Evolutionary conservation across 53 echinoderm and acorn worm species (phyloP).

Genomic region (Arbacia lixula): DNA sequence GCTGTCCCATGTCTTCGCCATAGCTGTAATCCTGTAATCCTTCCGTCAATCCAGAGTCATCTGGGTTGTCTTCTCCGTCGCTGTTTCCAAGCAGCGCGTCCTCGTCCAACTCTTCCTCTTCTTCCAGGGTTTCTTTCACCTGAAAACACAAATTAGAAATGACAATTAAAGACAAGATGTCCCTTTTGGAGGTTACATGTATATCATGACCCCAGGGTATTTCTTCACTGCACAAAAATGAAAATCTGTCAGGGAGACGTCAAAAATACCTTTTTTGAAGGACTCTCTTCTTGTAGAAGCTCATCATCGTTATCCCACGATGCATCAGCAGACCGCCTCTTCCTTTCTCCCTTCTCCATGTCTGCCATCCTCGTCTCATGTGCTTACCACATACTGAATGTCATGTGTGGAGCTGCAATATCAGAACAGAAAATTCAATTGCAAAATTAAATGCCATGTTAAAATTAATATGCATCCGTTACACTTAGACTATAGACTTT

Average conservation of each 20-base stretch:
- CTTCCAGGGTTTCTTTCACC: slow-evolving; percentile 27
- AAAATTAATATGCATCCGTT: too few relatives aligned
- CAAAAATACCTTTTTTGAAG: slow-evolving; percentile 50
- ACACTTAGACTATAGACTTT: too few relatives aligned
- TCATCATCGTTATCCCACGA: slow-evolving; percentile 43
- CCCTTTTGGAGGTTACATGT: too few relatives aligned
- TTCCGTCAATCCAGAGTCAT: slow-evolving; percentile 21
- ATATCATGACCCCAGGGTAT: too few relatives aligned
- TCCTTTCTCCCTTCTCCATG: too few relatives aligned
- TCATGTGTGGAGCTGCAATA: too few relatives aligned
- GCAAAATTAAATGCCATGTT: too few relatives aligned
- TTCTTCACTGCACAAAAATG: too few relatives aligned
- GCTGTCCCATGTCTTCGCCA: neutral
- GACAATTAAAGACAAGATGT: too few relatives aligned
- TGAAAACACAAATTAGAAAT: neutral
- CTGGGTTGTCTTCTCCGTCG: slow-evolving; percentile 74
- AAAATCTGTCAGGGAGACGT: neutral
- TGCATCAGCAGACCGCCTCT: slow-evolving; percentile 39
- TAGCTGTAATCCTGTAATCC: neutral
- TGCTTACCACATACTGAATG: too few relatives aligned
- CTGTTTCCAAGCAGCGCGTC: slow-evolving; percentile 90
- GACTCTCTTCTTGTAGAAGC: slow-evolving; percentile 53
- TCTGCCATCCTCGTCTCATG: too few relatives aligned
- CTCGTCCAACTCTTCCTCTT: slow-evolving; percentile 92
- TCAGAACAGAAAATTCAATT: too few relatives aligned